Evolutionary conservation across 2,888 invertebrate species (phyloP), one percentile per base, ranked within the genome.

Genomic region (Mimas tiliae): DNA sequence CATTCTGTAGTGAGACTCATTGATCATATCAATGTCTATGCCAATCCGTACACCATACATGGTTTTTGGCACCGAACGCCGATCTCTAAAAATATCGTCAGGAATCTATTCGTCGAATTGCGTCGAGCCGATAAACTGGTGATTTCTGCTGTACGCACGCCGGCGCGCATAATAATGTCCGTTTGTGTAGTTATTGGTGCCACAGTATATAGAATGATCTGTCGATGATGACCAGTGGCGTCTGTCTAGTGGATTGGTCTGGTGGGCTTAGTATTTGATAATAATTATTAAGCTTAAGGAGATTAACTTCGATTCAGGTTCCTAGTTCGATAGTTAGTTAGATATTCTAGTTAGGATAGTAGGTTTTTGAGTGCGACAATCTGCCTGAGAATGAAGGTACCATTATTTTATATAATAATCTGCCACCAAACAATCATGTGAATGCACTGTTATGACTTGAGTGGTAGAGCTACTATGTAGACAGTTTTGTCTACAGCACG

Each of bases 121-220:
- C 85, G 80, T 81, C 81, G 84, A 79, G 80, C 79, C 83, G 85
- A 86, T 89, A 87, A 82, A 85, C 85, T 83, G 85, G 83, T 86
- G 85, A 86, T 84, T 82, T 84, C 82, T 81, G 80, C 73, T 77
- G 77, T 78, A 74, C 70, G 83, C 76, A 81, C 84, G 85, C 81
- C 78, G 75, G 74, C 74, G 69, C 83, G 88, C 88, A 88, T 88
- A 87, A 82, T 73, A 76, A 83, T 80, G 47, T 45, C 21, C 45
- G 47, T 55, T 38, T 53, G 52, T 21, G 65, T 19, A 48, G 48
- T 58, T 38, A 55, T 58, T 55, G 52, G 33, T 38, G 48, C 33
- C 55, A 47, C 47, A 47, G 38, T 19, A 34, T 53, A 34, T 38
- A 38, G 42, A 58, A 58, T 58, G 55, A 55, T 55, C 14, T 55